Conservation (phyloP, 2,113 vertebrate species). For the Mormyrus iriodes region DNA sequence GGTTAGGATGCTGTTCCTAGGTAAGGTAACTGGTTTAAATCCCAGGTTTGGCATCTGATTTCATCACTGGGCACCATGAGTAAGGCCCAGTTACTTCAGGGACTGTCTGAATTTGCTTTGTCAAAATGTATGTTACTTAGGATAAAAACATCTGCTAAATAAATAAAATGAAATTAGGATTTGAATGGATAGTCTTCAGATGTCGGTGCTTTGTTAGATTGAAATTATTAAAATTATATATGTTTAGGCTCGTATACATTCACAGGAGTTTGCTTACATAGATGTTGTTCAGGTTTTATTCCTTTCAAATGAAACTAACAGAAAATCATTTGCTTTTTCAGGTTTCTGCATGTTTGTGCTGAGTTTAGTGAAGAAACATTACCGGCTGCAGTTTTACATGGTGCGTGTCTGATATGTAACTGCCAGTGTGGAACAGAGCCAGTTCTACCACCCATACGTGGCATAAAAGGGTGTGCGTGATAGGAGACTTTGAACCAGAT, state of each 20-base stretch:
- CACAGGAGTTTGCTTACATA: not conserved
- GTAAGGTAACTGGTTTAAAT: not conserved
- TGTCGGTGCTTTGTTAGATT: not conserved
- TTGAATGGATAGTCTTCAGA: not conserved
- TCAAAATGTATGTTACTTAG: not conserved
- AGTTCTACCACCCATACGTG: not conserved
- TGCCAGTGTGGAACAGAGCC: constrained; percentile 23
- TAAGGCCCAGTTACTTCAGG: not conserved
- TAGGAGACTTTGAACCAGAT: not conserved
- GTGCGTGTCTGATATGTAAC: constrained; percentile 75
- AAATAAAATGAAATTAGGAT: not conserved
- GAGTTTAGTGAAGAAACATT: constrained; percentile 99
- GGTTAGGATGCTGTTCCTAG: not conserved
- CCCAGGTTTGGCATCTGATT: not conserved
- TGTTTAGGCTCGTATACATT: not conserved
- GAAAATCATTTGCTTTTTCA: constrained; percentile 75
- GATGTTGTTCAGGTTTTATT: constrained; percentile 15
- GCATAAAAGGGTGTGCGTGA: not conserved
- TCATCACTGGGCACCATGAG: not conserved
- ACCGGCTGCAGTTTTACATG: constrained; percentile 99
- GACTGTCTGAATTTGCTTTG: not conserved
- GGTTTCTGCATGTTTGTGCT: constrained; percentile 99
- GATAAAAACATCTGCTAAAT: not conserved
- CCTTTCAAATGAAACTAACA: constrained; percentile 42
- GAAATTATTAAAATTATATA: not conserved